Conservation (phyloP, 1,140 invertebrate species). For the Dendrolimus kikuchii region DNA sequence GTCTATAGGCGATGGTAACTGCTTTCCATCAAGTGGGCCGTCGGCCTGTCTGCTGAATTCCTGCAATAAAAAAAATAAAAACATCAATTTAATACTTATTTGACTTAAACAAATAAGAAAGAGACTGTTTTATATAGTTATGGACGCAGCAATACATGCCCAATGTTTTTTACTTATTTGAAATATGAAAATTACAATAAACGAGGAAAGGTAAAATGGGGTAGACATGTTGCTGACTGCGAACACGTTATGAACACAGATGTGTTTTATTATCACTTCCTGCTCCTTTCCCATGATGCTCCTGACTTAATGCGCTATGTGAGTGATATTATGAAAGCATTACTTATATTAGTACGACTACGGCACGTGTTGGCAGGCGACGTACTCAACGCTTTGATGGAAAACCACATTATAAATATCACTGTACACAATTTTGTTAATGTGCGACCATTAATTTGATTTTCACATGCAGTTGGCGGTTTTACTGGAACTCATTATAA, state of each 20-base stretch:
- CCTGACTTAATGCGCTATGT: slow-evolving; percentile 18
- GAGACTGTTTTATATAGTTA: no score
- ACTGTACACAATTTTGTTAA: slow-evolving; percentile 28
- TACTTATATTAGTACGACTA: slow-evolving; percentile 11
- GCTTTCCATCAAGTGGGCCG: no score
- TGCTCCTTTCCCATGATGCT: slow-evolving; percentile 11
- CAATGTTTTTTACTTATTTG: no score
- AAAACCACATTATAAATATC: slow-evolving; percentile 36
- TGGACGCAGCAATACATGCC: no score
- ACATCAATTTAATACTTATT: no score
- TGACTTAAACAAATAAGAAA: no score
- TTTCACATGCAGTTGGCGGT: slow-evolving; percentile 28
- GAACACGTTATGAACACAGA: slow-evolving; percentile 20
- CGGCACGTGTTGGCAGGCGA: slow-evolving; percentile 10
- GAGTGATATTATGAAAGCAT: slow-evolving; percentile 16
- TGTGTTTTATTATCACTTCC: slow-evolving; percentile 38
- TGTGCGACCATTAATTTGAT: slow-evolving; percentile 32
- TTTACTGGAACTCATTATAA: slow-evolving; percentile 22
- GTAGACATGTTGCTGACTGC: background rate
- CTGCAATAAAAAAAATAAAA: no score
- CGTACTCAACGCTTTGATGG: slow-evolving; percentile 25
- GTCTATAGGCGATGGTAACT: no score
- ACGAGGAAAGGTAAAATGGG: no score
- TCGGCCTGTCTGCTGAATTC: no score
- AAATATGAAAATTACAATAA: no score